phyloP scores from a whole-genome alignment of 2,113 vertebrate species.

The Phoenicopterus ruber region DNA sequence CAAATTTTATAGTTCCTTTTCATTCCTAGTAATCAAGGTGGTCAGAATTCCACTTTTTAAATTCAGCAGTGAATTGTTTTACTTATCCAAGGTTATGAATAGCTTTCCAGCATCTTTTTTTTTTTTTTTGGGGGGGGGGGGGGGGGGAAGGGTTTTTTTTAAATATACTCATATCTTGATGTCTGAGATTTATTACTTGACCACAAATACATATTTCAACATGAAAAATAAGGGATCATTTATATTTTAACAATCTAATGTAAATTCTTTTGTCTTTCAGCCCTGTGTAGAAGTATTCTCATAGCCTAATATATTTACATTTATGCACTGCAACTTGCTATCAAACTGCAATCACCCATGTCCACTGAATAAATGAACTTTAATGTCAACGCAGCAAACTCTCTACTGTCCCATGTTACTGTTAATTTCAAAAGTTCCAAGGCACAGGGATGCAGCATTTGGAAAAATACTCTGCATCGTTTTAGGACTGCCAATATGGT shows the following conservation, averaged over 20 bases:
- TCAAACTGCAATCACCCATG: neutral
- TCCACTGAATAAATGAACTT: neutral
- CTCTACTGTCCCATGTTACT: neutral
- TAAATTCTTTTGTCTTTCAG: neutral
- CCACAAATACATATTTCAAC: neutral
- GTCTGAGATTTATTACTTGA: neutral
- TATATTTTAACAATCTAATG: neutral
- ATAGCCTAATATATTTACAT: neutral
- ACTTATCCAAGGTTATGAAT: neutral
- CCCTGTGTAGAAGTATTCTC: neutral
- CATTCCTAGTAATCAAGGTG: neutral
- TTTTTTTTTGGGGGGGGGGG: neutral
- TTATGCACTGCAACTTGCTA: neutral
- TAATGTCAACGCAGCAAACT: neutral
- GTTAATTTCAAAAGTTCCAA: neutral
- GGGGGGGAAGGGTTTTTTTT: neutral
- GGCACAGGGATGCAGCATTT: neutral
- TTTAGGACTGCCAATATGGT: neutral
- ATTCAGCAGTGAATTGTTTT: neutral
- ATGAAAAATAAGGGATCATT: neutral
- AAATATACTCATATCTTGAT: neutral
- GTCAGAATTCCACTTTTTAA: neutral
- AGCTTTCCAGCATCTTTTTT: neutral
- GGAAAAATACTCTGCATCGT: neutral
- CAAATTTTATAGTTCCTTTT: neutral